Conservation (phyloP, 2,797 vertebrate genomes). For the Mallotus villosus region DNA sequence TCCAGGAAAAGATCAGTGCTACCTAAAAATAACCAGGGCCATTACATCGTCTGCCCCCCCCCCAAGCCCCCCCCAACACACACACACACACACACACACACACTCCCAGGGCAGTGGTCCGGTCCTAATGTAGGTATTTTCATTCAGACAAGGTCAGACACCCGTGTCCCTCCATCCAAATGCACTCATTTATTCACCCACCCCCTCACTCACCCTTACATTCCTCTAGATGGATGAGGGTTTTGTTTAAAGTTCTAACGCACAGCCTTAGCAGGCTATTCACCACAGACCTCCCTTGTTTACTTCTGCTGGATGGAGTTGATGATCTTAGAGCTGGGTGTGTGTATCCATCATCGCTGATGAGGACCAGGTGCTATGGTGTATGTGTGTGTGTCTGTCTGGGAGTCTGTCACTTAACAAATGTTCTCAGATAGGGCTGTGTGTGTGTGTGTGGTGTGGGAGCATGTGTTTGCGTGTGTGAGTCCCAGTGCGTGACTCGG, state of each 20-base stretch:
- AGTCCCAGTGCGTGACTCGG: constrained; percentile 54
- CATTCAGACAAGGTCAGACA: constrained; percentile 61
- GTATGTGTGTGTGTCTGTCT: constrained; percentile 17
- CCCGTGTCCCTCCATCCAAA: constrained; percentile 45
- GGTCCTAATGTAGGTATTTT: constrained; percentile 59
- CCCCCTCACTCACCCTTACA: constrained; percentile 18
- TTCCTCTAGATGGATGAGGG: not conserved
- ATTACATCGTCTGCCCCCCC: constrained; percentile 39
- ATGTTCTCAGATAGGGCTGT: not conserved
- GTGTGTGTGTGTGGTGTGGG: constrained; percentile 12
- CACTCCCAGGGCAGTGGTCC: constrained; percentile 54
- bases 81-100: constrained; percentile 47
- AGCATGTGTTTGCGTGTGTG: constrained; percentile 12
- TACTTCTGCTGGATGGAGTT: constrained; percentile 22
- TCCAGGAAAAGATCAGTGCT: constrained; percentile 68
- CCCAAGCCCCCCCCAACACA: constrained; percentile 6
- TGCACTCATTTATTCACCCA: constrained; percentile 49
- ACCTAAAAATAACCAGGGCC: constrained; percentile 73
- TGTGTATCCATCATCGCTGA: not conserved
- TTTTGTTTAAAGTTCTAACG: constrained; percentile 45
- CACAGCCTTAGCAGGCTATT: constrained; percentile 21
- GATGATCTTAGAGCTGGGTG: constrained; percentile 8
- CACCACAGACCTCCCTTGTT: constrained; percentile 20
- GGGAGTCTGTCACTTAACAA: constrained; percentile 19
- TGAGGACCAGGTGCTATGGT: not conserved